phyloP scores from a whole-genome alignment of 2,113 vertebrate species.

The Heteronetta atricapilla region DNA sequence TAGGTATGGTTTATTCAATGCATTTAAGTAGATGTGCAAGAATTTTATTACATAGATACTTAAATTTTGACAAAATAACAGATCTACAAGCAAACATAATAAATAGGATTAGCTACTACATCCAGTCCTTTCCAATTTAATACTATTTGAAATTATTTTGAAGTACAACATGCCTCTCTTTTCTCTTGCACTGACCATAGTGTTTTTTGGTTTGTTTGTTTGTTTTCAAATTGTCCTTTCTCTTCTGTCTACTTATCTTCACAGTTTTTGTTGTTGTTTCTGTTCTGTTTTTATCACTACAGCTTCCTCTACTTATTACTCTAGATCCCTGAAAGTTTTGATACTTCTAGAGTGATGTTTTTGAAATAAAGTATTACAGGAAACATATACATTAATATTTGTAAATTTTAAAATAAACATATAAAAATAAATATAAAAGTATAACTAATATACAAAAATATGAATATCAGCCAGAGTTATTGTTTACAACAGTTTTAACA shows the following conservation, averaged over 20 bases:
- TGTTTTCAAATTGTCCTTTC: background rate
- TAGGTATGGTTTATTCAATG: background rate
- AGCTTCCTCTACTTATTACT: background rate
- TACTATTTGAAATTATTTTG: background rate
- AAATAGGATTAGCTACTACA: background rate
- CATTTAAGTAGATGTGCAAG: background rate
- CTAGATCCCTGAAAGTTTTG: background rate
- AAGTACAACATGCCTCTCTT: accelerated
- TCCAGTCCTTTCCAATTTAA: background rate
- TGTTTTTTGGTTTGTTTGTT: no score
- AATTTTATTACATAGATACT: background rate
- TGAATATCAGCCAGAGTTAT: background rate
- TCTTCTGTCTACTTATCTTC: background rate
- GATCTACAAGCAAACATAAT: background rate
- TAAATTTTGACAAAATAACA: background rate
- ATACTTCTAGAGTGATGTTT: background rate
- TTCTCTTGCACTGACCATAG: background rate
- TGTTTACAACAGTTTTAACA: background rate
- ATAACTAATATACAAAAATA: background rate
- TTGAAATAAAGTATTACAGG: background rate
- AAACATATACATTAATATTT: background rate
- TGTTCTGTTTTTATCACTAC: background rate
- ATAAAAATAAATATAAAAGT: background rate
- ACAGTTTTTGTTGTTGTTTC: background rate
- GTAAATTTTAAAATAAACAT: background rate